phyloP scores from a whole-genome alignment of 2,113 vertebrate species.

The Gallinago jamesoni region DNA sequence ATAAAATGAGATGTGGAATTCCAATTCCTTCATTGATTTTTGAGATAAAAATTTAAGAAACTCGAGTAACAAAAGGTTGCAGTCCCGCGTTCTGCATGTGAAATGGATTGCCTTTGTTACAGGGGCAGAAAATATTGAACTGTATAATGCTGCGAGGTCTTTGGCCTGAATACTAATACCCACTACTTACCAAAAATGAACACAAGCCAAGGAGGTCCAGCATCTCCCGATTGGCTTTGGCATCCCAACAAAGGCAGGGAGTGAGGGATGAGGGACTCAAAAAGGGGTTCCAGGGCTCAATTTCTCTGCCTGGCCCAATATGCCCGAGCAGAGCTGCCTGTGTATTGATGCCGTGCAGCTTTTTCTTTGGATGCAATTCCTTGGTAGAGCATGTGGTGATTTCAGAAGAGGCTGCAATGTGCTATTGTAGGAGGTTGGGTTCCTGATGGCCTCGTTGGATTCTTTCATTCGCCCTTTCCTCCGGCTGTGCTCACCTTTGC shows the following conservation, averaged over 20 bases:
- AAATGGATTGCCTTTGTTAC: constrained; percentile 62
- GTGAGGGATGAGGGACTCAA: background rate
- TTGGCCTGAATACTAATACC: constrained; percentile 66
- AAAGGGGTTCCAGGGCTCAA: background rate
- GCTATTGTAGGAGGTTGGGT: background rate
- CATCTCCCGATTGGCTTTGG: constrained; percentile 3
- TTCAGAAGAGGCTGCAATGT: background rate
- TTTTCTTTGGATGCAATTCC: background rate
- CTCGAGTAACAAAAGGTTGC: constrained; percentile 53
- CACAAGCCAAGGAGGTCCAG: constrained; percentile 1
- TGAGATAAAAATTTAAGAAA: constrained; percentile 70
- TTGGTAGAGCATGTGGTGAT: accelerated
- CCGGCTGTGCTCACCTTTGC: background rate
- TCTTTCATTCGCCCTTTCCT: background rate
- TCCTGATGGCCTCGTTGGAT: accelerated
- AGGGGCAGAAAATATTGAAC: constrained; percentile 61
- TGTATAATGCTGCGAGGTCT: constrained; percentile 10
- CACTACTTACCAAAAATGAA: constrained; percentile 41
- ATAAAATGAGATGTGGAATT: constrained; percentile 55
- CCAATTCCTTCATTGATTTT: constrained; percentile 65
- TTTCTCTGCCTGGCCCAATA: background rate
- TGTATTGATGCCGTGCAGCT: background rate
- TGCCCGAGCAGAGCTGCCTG: background rate
- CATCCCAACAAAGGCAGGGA: background rate
- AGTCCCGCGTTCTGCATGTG: constrained; percentile 11